Conservation (phyloP, 2,113 vertebrate genomes). For the Anhinga anhinga region DNA sequence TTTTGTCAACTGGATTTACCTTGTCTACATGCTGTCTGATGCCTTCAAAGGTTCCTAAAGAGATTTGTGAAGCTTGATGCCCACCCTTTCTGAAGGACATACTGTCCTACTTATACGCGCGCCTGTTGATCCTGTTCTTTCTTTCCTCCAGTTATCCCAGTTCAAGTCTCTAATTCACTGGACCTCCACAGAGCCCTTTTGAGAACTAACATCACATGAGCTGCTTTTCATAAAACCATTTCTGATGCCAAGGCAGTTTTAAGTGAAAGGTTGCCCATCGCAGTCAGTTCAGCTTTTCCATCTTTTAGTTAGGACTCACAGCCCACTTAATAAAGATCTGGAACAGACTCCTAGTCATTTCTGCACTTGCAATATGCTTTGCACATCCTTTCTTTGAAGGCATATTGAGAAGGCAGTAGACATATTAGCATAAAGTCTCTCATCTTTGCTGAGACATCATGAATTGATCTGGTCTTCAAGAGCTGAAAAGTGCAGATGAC, state of each 20-base stretch:
- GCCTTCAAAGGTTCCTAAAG: not conserved
- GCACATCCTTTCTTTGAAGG: not conserved
- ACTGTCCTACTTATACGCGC: not conserved
- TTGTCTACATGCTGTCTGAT: not conserved
- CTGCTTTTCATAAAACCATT: not conserved
- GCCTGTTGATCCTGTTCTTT: not conserved
- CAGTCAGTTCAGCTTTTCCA: not conserved
- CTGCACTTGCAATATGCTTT: not conserved
- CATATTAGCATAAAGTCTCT: not conserved
- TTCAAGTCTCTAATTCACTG: not conserved
- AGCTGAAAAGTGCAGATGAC: not conserved
- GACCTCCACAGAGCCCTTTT: not conserved
- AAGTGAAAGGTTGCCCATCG: not conserved
- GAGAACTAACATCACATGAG: not conserved
- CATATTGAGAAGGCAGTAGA: not conserved
- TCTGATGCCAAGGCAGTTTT: not conserved
- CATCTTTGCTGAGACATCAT: not conserved
- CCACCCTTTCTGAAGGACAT: not conserved
- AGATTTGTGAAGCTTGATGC: not conserved
- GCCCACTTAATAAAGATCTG: not conserved
- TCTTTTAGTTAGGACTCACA: not conserved
- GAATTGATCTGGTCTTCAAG: not conserved
- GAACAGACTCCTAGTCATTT: not conserved
- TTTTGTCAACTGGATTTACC: constrained; percentile 18
- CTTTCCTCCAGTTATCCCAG: not conserved